Evolutionary conservation across 2,797 vertebrate species (phyloP), one percentile per base, ranked within the genome.

Genomic region (Sebastes wilsoni): DNA sequence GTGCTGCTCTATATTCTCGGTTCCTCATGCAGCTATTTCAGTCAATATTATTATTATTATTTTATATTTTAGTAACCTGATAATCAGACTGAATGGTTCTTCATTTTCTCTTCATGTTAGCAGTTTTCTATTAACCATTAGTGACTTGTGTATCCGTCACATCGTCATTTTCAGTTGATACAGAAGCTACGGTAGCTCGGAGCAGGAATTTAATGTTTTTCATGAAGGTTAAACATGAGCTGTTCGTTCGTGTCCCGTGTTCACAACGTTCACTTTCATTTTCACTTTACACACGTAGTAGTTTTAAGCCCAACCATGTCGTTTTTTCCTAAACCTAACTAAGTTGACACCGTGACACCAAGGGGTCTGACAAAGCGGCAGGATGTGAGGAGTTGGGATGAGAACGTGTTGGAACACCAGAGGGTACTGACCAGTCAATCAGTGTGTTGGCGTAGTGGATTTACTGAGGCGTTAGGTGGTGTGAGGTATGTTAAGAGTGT

Each of bases 401-500:
- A 42, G 38, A 42, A 42, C 0, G 38, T 42, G 38, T 3, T 42
- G 38, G 38, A 42, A 0, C 38, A 42, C 38, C 38, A 42, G 0
- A 3, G 14, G 38, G 0, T 42, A 42, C 38, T 42, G 0, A 42
- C 38, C 14, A 42, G 38, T 42, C 38, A 42, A 16, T 42, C 14
- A 16, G 14, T 42, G 38, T 42, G 14, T 42, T 42, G 38, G 3
- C 14, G 14, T 42, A 42, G 38, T 16, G 38, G 5, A 42, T 42
- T 42, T 42, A 42, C 38, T 42, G 38, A 42, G 38, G 38, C 38
- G 14, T 42, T 7, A 42, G 38, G 38, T 38, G n/a, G 38, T 42
- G 38, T 42, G 38, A 42, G 36, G 36, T 38, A 38, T 38, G 36
- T 38, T 38, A 38, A 38, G 12, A 38, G 38, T 42, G 38, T 42